These are phyloP conservation scores for Meganola albula DNA, from an alignment of 2,888 invertebrate genomes.

Conservation along the genomic window DNA sequence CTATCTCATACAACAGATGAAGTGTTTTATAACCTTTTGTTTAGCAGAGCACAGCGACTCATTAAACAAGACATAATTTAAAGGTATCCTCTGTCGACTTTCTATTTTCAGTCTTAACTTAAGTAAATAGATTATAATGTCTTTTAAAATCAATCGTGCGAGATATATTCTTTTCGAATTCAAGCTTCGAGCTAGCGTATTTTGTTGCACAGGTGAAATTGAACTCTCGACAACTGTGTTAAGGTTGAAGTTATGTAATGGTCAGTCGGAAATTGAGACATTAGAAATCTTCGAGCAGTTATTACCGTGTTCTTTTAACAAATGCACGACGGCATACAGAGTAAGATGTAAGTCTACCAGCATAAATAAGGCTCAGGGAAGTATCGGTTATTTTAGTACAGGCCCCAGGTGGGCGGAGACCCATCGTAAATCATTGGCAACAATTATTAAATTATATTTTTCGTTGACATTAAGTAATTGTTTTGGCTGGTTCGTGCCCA, in stretches of 20 bases:
- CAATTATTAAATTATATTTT: conserved; percentile 78
- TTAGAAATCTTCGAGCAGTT: conserved; percentile 72
- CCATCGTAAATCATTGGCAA: conserved; percentile 67
- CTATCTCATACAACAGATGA: conserved; percentile 9
- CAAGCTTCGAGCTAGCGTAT: conserved; percentile 45
- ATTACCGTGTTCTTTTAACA: conserved; percentile 76
- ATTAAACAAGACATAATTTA: conserved; percentile 78
- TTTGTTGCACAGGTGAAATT: conserved; percentile 31
- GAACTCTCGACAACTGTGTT: conserved; percentile 20
- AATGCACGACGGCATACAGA: conserved; percentile 66
- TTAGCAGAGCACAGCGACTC: conserved; percentile 49
- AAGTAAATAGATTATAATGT: conserved; percentile 38
- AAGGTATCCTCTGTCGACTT: conserved; percentile 36
- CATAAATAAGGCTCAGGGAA: conserved; percentile 67
- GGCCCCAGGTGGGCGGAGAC: conserved; percentile 70
- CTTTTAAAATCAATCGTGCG: conserved; percentile 15
- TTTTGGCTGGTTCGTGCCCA: conserved; percentile 53
- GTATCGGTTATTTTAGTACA: conserved; percentile 71
- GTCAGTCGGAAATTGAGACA: conserved; percentile 65
- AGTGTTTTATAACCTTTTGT: conserved; percentile 28
- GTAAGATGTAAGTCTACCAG: conserved; percentile 71
- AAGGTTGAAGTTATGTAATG: conserved; percentile 37
- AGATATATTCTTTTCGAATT: conserved; percentile 41
- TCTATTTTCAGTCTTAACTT: conserved; percentile 39
- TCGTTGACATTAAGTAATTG: conserved; percentile 78